phyloP scores from a whole-genome alignment of 2,113 vertebrate genomes.

The Platanista minor region DNA sequence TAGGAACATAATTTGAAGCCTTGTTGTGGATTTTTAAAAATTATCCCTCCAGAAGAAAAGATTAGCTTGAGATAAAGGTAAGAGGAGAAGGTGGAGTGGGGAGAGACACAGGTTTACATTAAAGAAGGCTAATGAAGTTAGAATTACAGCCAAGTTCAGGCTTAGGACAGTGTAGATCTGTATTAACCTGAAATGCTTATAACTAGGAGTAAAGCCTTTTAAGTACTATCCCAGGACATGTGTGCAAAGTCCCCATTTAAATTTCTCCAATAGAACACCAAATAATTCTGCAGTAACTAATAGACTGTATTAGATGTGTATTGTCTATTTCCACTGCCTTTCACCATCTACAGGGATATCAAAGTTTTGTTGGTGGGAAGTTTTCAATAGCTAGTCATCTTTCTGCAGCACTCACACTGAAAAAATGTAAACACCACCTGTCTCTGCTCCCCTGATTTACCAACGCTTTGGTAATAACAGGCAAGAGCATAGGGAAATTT shows the following conservation, averaged over 20 bases:
- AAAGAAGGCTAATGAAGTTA: background rate
- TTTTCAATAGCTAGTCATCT: background rate
- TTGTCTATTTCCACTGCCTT: background rate
- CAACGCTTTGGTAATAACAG: background rate
- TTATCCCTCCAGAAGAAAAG: background rate
- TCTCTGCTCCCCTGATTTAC: constrained; percentile 14
- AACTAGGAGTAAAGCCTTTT: background rate
- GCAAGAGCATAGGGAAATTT: background rate
- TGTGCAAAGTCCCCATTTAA: background rate
- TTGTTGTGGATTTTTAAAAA: background rate
- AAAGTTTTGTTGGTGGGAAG: background rate
- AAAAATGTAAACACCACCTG: background rate
- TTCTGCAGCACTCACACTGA: background rate
- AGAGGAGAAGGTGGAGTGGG: background rate
- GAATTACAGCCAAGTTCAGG: background rate
- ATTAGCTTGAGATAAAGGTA: background rate
- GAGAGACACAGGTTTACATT: background rate
- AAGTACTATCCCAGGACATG: background rate
- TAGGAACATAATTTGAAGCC: background rate
- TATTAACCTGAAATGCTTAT: background rate
- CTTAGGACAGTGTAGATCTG: background rate
- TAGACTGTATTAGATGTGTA: background rate
- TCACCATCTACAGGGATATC: background rate
- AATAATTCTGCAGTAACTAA: constrained; percentile 1
- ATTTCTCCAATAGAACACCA: background rate